Base-by-base conservation (phyloP, 2,113 vertebrate species). In the Crotalus viridis region DNA sequence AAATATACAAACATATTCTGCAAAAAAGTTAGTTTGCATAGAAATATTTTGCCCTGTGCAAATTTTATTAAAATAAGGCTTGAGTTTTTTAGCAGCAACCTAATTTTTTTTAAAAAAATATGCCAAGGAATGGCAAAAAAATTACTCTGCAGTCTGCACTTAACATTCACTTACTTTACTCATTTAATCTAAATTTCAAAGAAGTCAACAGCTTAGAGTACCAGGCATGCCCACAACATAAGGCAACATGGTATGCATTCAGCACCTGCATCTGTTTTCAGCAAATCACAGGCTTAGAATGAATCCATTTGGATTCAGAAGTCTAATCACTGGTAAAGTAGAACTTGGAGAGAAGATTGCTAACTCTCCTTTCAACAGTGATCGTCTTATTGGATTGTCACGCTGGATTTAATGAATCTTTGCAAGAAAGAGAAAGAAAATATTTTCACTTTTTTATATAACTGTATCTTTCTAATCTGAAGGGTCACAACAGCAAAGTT, bases 51-150 rank as follows among this genome's bases (percentile, higher is more conserved):
- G 4, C 64, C 95, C 93, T 96, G 97, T 97, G 97, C 97, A 98
- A 96, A 97, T 97, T 92, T 95, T 90, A 96, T 92, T 95, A 94
- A 93, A 95, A 93, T 97, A 98, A 98, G 97, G 97, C 98, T 91
- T 4, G 51, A 1, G 89, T n/a, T 54, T 87, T 96, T 96, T 92
- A 94, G 95, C 93, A 94, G 93, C 91, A 92, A 91, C 74, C 90
- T 92, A 94, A 87, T 61, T 93, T 94, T 6, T 74, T 6, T 74
- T 93, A 95, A 92, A 94, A 93, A 92, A 95, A 92, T 94, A 95
- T 92, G 91, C 93, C 12, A 85, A 96, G 92, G 88, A 96, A 96
- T 94, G 10, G 19, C 90, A 89, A 94, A 94, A 26, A 26, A 95
- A 39, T 10, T 93, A 95, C 93, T 96, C 95, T 95, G 93, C 91